These are phyloP conservation scores for Dioctria linearis DNA, from an alignment of 2,888 invertebrate genomes.

Conservation along the genomic window DNA sequence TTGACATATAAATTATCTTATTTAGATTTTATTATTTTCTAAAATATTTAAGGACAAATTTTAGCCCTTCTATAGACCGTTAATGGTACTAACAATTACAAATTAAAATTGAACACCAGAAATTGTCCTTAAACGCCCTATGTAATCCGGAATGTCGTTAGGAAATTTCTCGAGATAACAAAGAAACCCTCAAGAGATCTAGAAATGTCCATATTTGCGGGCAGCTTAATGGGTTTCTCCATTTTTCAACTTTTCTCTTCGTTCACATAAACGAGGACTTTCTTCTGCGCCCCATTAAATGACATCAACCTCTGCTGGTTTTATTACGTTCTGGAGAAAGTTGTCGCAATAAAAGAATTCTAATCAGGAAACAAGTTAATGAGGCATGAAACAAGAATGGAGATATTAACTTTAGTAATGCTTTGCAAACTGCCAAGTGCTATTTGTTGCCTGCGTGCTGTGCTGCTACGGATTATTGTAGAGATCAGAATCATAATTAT, in stretches of 20 bases:
- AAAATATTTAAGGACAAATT: too few relatives aligned
- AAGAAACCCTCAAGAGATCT: constrained; percentile 18
- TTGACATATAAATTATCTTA: too few relatives aligned
- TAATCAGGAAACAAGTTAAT: constrained; percentile 49
- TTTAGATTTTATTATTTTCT: too few relatives aligned
- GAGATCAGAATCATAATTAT: constrained; percentile 26
- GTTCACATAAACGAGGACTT: constrained; percentile 11
- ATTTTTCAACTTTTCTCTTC: constrained; percentile 41
- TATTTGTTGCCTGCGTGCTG: constrained; percentile 30
- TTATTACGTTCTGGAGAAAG: constrained; percentile 45
- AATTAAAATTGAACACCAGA: constrained; percentile 29
- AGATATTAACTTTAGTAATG: constrained; percentile 44
- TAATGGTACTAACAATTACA: too few relatives aligned
- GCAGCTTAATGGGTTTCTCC: constrained; percentile 26
- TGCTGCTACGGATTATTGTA: constrained; percentile 14
- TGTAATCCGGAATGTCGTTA: constrained; percentile 22
- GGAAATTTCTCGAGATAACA: constrained; percentile 39
- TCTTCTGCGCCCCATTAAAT: constrained; percentile 33
- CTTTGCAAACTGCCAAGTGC: constrained; percentile 9
- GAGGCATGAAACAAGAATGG: constrained; percentile 51
- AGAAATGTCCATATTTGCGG: constrained; percentile 45
- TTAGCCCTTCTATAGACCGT: too few relatives aligned
- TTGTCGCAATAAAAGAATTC: constrained; percentile 50
- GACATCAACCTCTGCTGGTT: constrained; percentile 42
- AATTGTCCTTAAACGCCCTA: constrained; percentile 17